Base-by-base conservation (phyloP, 2,888 invertebrate genomes). In the Onthophagus sagittarius region DNA sequence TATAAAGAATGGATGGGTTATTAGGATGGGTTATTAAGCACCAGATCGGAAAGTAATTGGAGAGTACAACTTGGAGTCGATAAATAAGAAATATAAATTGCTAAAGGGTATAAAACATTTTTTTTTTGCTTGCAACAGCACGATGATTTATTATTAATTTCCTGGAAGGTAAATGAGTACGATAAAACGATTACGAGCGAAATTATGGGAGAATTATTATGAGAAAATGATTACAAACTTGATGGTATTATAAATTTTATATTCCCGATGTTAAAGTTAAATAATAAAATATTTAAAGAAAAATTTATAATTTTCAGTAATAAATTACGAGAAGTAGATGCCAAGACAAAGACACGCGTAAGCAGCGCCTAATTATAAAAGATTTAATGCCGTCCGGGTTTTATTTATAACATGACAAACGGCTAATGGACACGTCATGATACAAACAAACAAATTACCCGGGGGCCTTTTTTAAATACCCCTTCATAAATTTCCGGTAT, bases 381-480 rank as follows among this genome's bases (percentile, higher is more conserved):
- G 39, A 53, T 53, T 53, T 53, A 53, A 53, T 53, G 39, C 39
- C 39, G 39, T 53, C 39, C 39, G 39, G 11, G 23, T 3, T 53
- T 53, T 53, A 53, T 53, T 53, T 53, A 53, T 53, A 53, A 53
- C 39, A 53, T 53, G 39, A 53, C 39, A 53, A 53, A 53, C 39
- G 7, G 39, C 39, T 31, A 67, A 67, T 11, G 67, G 67, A 67
- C 67, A 67, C 67, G 67, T 67, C 23, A 32, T 5, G 31, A 32
- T n/a, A 67, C n/a, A 67, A 67, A 67, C 32, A 67, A 67, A 67
- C 32, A 67, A 23, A n/a, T 67, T 67, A 15, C 15, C 15, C 9
- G 15, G 39, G 11, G 39, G 9, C 39, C 39, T 7, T 53, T 53
- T 53, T 53, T 53, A 53, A 53, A 53, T 53, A 53, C 39, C 39